Evolutionary conservation across 2,888 invertebrate species (phyloP), one percentile per base, ranked within the genome.

Genomic region (Campoplex capitator): DNA sequence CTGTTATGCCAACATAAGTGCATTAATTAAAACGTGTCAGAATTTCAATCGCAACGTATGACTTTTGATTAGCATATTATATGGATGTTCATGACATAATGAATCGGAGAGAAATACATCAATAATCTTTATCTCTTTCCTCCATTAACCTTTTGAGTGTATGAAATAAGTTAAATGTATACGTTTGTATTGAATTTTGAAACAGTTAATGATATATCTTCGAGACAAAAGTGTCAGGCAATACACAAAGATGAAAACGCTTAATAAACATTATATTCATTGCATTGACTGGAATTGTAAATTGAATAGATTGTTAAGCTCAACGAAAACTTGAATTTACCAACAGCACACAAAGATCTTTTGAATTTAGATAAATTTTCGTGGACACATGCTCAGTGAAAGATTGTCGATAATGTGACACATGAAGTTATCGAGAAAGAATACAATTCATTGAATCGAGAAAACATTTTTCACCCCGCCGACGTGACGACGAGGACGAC

Each of bases 1-100:
- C 32, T 13, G 45, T 62, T 23, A 48, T 62, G 35, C 51, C 54
- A 62, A 73, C 62, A 79, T 56, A 68, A 51, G 68, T 58, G 56
- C 38, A 58, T 68, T 75, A 68, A 79, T 84, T 84, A 67, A 68
- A 74, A 58, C 68, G 28, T 68, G 73, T 45, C 48, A 54, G 65
- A 68, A 11, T 73, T 32, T 56, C n/a, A 70, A 79, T 79, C 70
- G 58, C 48, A 67, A 51, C n/a, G 42, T 65, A 67, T 42, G 73
- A 84, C 45, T 54, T 51, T 62, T 73, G n/a, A 76, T 83, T 71
- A 62, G 70, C 56, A 71, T 83, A 68, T 75, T 54, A 38, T 65
- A 62, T 62, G 75, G 56, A 62, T 62, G 75, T 38, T 67, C 28
- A 4, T 48, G 51, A 54, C 74, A 56, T 45, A 32, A 75, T 68